Base-by-base conservation (phyloP, 2,113 vertebrate species). In the Spilogale gracilis region DNA sequence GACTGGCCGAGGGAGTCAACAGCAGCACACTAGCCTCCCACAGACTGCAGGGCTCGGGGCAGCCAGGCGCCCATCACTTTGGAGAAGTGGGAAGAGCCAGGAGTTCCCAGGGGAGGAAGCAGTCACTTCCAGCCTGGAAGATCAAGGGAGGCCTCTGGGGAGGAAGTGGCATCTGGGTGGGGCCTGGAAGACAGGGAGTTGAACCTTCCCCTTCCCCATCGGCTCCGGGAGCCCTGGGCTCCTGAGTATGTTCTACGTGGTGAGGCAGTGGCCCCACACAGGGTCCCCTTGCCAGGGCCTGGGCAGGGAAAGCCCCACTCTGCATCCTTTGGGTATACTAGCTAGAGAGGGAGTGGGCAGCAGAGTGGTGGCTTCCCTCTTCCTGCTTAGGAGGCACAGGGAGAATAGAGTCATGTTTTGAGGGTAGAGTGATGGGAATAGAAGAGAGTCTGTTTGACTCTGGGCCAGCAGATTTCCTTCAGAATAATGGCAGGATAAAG, bases 401-500 rank as follows among this genome's bases (percentile, higher is more conserved):
- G 65, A 43, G 69, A 69, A 86, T 5, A 61, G 65, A 60, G 17
- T 61, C n/a, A 17, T 76, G n/a, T 82, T 87, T 92, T 7, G 56
- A 27, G 45, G 61, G 6, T 45, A 48, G 50, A 30, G 11, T 43
- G 43, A 67, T 30, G 21, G n/a, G 50, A 88, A 69, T 73, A 63
- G 71, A 83, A 58, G 78, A 73, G 69, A 80, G 48, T 27, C 10
- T 69, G 23, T 48, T 73, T 52, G 58, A 67, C 74, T 81, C 79
- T 80, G 32, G 58, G 45, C 30, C 30, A 20, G n/a, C 78, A 85
- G 11, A n/a, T 87, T 81, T 69, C 60, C 82, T 74, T 76, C 79
- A 52, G 30, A 58, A 13, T 48, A 73, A 50, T 18, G 16, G 45
- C 71, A 7, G 1, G 50, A 21, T 38, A 27, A 73, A 60, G 58